Conservation (phyloP, 2,888 invertebrate species). For the Cordilura impudica region DNA sequence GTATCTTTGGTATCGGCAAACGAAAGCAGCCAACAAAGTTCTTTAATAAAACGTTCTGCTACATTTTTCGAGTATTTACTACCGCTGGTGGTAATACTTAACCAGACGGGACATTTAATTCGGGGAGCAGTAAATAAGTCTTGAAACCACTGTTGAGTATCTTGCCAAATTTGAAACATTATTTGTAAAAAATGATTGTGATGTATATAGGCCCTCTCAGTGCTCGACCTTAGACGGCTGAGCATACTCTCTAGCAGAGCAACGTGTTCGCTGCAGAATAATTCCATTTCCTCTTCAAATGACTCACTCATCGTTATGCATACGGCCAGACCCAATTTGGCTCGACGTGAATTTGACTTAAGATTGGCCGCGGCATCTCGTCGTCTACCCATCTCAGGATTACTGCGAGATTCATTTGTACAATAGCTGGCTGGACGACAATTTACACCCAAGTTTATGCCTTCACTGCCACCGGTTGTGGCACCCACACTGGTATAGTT, state of each 20-base stretch:
- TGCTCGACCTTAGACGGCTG: slow-evolving; percentile 83
- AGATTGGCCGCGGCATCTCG: slow-evolving; percentile 60
- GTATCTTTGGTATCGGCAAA: slow-evolving; percentile 90
- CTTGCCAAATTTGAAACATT: slow-evolving; percentile 79
- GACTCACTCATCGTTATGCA: slow-evolving; percentile 81
- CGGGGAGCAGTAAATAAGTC: slow-evolving; percentile 85
- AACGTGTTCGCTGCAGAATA: slow-evolving; percentile 89
- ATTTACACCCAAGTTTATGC: slow-evolving; percentile 72
- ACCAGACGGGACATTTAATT: slow-evolving; percentile 83
- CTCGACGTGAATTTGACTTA: slow-evolving; percentile 69
- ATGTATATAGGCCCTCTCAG: slow-evolving; percentile 83
- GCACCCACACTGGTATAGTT: slow-evolving; percentile 68
- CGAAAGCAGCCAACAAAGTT: slow-evolving; percentile 83
- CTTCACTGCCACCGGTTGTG: slow-evolving; percentile 75
- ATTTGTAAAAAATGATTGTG: slow-evolving; percentile 77
- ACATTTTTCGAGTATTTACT: slow-evolving; percentile 76
- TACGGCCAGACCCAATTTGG: slow-evolving; percentile 84
- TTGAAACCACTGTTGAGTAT: slow-evolving; percentile 80
- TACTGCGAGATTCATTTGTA: slow-evolving; percentile 75
- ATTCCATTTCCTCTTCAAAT: slow-evolving; percentile 83
- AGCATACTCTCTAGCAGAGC: slow-evolving; percentile 86
- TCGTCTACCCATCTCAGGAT: slow-evolving; percentile 75
- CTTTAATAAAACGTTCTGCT: slow-evolving; percentile 79
- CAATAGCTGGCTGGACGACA: slow-evolving; percentile 71
- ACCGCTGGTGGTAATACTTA: slow-evolving; percentile 79